Conservation (phyloP, 2,888 invertebrate species). For the Thymelicus lineola region DNA sequence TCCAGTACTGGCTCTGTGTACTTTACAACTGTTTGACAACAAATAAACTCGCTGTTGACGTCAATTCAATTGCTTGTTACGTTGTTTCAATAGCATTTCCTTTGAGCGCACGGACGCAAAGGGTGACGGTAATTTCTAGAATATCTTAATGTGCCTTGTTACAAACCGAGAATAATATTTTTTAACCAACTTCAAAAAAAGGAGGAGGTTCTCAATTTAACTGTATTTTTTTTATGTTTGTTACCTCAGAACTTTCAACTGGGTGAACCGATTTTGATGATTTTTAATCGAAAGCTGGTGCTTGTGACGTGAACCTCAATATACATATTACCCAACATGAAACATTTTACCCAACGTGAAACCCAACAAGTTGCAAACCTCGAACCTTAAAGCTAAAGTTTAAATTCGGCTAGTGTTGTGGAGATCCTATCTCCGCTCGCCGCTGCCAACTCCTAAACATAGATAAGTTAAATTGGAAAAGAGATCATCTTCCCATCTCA, state of each 20-base stretch:
- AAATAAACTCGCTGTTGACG: not conserved
- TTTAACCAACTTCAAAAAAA: too few relatives aligned
- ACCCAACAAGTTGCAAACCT: slow-evolving; percentile 14
- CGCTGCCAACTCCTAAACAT: slow-evolving; percentile 44
- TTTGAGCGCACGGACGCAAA: not conserved
- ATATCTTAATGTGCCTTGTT: too few relatives aligned
- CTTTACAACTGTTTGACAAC: slow-evolving; percentile 2
- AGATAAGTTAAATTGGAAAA: slow-evolving; percentile 56
- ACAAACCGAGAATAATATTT: too few relatives aligned
- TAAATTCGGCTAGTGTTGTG: slow-evolving; percentile 30
- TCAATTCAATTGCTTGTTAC: not conserved
- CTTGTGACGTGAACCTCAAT: not conserved
- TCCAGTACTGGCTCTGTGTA: slow-evolving; percentile 7
- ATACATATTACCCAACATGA: not conserved
- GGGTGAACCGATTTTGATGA: too few relatives aligned
- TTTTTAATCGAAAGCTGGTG: too few relatives aligned
- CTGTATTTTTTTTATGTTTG: too few relatives aligned
- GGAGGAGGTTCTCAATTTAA: too few relatives aligned
- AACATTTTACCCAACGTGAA: not conserved
- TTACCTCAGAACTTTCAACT: too few relatives aligned
- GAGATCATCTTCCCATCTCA: slow-evolving; percentile 49
- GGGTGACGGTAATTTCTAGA: too few relatives aligned
- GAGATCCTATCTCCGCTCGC: slow-evolving; percentile 36
- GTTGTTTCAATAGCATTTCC: not conserved
- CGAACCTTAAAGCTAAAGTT: slow-evolving; percentile 13